Percentiles rank a stretch among this genome's conserved stretches.
Evolutionary conservation across 2,888 invertebrate genomes (phyloP).

Genomic region (Diarsia rubi): DNA sequence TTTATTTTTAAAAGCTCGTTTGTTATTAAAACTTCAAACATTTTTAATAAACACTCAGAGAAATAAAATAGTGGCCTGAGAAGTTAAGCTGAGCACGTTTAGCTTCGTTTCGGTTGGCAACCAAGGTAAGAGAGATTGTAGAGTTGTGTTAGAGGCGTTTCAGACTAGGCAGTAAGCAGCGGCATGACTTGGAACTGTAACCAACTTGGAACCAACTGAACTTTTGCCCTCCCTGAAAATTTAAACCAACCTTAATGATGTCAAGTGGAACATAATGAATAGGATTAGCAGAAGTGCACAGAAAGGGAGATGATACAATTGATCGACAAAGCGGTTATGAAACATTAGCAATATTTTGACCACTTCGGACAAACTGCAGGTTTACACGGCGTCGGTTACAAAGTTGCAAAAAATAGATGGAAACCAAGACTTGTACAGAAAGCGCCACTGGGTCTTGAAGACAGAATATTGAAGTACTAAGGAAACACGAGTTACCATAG

Average conservation of each 20-base stretch:
- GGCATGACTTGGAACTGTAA: not conserved
- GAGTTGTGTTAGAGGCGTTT: conserved; percentile 26
- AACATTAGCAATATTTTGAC: not conserved
- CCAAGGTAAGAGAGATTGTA: conserved; percentile 62
- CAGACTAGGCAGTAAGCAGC: conserved; percentile 18
- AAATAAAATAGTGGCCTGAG: conserved; percentile 53
- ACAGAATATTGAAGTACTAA: too few relatives aligned
- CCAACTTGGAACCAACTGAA: too few relatives aligned
- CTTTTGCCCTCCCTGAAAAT: too few relatives aligned
- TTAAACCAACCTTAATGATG: not conserved
- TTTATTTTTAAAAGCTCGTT: not conserved
- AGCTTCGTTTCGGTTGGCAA: conserved; percentile 61
- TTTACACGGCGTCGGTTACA: not conserved
- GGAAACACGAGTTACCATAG: too few relatives aligned
- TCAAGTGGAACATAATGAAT: too few relatives aligned
- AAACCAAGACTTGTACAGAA: too few relatives aligned
- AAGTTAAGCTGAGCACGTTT: conserved; percentile 62
- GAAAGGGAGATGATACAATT: too few relatives aligned
- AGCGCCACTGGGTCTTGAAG: too few relatives aligned
- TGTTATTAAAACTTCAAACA: conserved; percentile 37
- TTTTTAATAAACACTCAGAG: conserved; percentile 61
- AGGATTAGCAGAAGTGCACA: too few relatives aligned
- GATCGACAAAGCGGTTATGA: not conserved
- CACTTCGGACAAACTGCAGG: not conserved
- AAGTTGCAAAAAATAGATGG: not conserved